These are phyloP conservation scores for Brienomyrus brachyistius DNA, from an alignment of 2,113 vertebrate genomes.

Conservation along the genomic window DNA sequence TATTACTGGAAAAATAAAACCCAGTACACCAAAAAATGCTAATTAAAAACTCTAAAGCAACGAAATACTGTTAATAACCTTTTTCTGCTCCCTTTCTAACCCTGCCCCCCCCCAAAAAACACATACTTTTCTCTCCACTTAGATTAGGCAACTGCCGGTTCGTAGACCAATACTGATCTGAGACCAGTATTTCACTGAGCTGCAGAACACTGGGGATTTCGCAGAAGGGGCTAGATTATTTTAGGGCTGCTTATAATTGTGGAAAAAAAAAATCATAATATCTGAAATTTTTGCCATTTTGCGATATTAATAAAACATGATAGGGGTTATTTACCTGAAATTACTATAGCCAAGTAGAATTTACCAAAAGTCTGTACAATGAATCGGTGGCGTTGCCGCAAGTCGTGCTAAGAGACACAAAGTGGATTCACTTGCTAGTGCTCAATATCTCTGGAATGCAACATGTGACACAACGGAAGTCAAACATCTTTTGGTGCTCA, in stretches of 20 bases:
- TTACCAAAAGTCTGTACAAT: no score
- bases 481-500: no score
- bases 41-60: not conserved
- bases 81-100: not conserved
- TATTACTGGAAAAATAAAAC: not conserved
- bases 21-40: not conserved
- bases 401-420: not conserved
- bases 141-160: not conserved
- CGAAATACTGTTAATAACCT: not conserved
- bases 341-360: no score
- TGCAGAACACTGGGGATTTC: not conserved
- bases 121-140: not conserved
- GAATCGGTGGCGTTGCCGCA: not conserved
- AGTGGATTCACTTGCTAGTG: not conserved
- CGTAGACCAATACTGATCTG: not conserved
- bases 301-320: not conserved
- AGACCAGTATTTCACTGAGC: not conserved
- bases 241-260: not conserved
- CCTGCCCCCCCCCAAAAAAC: not conserved
- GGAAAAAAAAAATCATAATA: not conserved
- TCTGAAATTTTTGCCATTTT: not conserved
- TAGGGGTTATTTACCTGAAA: no score
- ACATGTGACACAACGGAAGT: not conserved
- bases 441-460: not conserved
- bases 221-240: not conserved